Percentiles rank a stretch among this genome's conserved stretches.
These are phyloP conservation scores for Manduca sexta DNA, from an alignment of 1,140 invertebrate genomes.

Conservation along the genomic window DNA sequence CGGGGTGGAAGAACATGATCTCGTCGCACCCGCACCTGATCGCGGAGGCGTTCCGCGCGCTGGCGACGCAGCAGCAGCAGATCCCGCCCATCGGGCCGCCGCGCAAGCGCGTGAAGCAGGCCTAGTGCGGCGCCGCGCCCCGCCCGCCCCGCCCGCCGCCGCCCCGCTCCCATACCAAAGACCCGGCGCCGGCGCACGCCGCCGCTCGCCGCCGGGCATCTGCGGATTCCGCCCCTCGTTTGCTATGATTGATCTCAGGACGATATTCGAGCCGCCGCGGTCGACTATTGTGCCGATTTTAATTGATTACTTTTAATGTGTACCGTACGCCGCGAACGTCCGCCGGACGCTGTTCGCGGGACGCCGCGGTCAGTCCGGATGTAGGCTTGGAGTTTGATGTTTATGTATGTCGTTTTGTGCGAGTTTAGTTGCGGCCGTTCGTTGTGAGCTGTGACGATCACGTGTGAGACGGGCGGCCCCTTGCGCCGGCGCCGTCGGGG, in stretches of 20 bases:
- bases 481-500: too few species aligned
- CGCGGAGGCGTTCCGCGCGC: conserved; percentile 97
- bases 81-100: conserved; percentile 97
- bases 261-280: conserved; percentile 65
- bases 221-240: conserved; percentile 31
- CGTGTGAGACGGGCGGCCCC: neutral
- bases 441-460: conserved; percentile 33
- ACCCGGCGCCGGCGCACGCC: conserved; percentile 14
- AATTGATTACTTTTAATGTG: conserved; percentile 45
- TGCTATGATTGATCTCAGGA: conserved; percentile 69
- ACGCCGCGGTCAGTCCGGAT: conserved; percentile 51
- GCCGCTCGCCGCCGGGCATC: conserved; percentile 16
- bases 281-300: conserved; percentile 43
- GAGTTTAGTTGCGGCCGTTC: conserved; percentile 50
- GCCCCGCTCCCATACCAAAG: conserved; percentile 31
- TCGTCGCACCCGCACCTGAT: conserved; percentile 97
- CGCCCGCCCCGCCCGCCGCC: conserved; percentile 1
- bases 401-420: conserved; percentile 61
- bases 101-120: conserved; percentile 93
- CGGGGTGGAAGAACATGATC: conserved; percentile 98
- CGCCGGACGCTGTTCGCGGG: conserved; percentile 66
- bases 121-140: conserved; percentile 75
- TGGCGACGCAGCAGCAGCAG: conserved; percentile 98
- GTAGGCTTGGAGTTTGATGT: conserved; percentile 53
- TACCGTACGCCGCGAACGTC: conserved; percentile 40